phyloP scores from a whole-genome alignment of 2,113 vertebrate species.

The Todiramphus saurophagus region DNA sequence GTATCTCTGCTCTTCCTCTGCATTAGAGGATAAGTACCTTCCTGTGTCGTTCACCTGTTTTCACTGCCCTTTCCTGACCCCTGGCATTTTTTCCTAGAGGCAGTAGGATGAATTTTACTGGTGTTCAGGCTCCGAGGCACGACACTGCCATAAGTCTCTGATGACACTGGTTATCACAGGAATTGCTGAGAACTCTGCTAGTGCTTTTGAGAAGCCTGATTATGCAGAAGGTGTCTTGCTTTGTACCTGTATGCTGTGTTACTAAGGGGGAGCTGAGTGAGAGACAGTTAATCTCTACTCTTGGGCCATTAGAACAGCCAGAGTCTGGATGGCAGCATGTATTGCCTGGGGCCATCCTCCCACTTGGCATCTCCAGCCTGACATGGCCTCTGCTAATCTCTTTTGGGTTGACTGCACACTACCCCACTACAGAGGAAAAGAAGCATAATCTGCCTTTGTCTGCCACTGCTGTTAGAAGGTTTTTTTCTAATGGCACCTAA shows the following conservation, averaged over 20 bases:
- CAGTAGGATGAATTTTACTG: not conserved
- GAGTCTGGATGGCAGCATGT: not conserved
- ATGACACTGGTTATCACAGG: slow-evolving; percentile 5
- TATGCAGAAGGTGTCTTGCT: slow-evolving; percentile 2
- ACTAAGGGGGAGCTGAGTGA: not conserved
- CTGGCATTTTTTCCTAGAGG: slow-evolving; percentile 48
- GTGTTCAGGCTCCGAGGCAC: slow-evolving; percentile 16
- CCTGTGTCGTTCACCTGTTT: not conserved
- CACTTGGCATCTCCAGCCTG: not conserved
- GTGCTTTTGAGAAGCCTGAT: not conserved
- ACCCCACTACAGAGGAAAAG: not conserved
- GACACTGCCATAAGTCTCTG: not conserved
- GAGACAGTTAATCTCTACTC: not conserved
- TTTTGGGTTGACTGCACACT: not conserved
- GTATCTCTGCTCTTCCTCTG: slow-evolving; percentile 7
- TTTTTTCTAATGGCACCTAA: not conserved
- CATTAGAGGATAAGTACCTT: slow-evolving; percentile 34
- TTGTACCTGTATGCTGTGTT: not conserved
- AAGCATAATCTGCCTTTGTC: not conserved
- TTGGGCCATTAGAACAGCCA: not conserved
- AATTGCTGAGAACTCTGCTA: not conserved
- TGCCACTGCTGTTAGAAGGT: not conserved
- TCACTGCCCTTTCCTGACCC: slow-evolving; percentile 52
- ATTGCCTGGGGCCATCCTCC: not conserved
- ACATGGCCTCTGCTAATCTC: not conserved